Base-by-base conservation (phyloP, 2,888 invertebrate species). In the Tholera decimalis region DNA sequence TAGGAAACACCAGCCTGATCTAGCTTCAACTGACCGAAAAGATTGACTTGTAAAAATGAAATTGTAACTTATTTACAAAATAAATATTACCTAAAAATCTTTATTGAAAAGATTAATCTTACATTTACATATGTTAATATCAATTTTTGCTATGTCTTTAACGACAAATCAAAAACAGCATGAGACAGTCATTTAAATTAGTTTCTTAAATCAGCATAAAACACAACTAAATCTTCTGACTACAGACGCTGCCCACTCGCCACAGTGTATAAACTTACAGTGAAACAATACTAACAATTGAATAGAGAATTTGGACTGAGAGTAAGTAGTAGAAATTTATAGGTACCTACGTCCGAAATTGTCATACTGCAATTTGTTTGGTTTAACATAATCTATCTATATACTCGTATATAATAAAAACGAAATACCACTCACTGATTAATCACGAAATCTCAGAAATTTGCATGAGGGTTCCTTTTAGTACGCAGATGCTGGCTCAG, bases 131-230 rank as follows among this genome's bases (percentile, higher is more conserved):
- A 6, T 30, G 3, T 30, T 6, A 7, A 33, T 11, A 33, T 13
- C 11, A 11, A 41, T 41, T 9, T 41, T 20, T 11, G 20, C 37
- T n/a, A 8, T 15, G 43, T 18, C 30, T 54, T 15, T n/a, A 33
- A 46, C 28, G 30, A 20, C 0, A 1, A 0, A 13, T 22, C 1
- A 62, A 54, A 46, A 64, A 33, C 13, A 0, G 3, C 47, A 68
- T n/a, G 28, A 2, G 26, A 54, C 69, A 43, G 2, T 37, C 22
- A 61, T 49, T 50, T 37, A 15, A 69, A 69, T 68, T 69, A 37
- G 26, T 44, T 7, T 60, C 22, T 20, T 18, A 53, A 53, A 44
- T 55, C 44, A 18, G 28, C 22, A 37, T 58, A 15, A 55, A 46
- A 41, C 13, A 2, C 2, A 1, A 47, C 13, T 59, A 44, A n/a